Evolutionary conservation across 2,113 vertebrate genomes (phyloP), one percentile per base, ranked within the genome.

Genomic region (Leuciscus idus): DNA sequence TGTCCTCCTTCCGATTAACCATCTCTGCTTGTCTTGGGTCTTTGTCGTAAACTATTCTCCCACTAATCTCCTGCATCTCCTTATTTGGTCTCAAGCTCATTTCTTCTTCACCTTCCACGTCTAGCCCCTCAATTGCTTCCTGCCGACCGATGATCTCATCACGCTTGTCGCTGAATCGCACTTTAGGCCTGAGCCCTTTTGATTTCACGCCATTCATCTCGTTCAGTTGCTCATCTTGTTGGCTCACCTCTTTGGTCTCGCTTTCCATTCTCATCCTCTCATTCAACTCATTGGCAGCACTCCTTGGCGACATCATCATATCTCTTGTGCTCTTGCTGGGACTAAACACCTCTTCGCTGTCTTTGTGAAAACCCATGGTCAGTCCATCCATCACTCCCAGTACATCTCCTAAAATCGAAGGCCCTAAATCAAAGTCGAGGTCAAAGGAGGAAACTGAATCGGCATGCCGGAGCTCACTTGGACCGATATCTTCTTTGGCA

Each of bases 361-460:
- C 86, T 33, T 84, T 90, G 43, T 87, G 89, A 13, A 87, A 84
- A 57, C 92, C 92, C 13, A 95, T 88, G 19, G 91, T 91, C 85
- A 96, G 84, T 82, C 95, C 92, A 46, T 95, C 93, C 93, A 94
- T 95, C 79, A 97, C 95, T 2, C 96, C 95, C 4, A 97, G 91
- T 68, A 97, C 94, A 6, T 95, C 95, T 80, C 94, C 94, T 83
- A 97, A 88, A 89, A 95, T 95, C 2, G 93, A 94, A 0, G 94
- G 94, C 21, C 95, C 96, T 83, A 97, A 89, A 70, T 97, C 96
- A 83, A 97, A 89, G 78, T 97, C 96, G 89, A 97, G 94, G 87
- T 96, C 96, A 73, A 95, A 87, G 4, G 94, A 95, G 17, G 93
- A 94, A 81, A 94, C 89, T 0, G 92, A 94, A 52, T 93, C 95